Base-by-base conservation (phyloP, 1,140 invertebrate species). In the Microplitis demolitor region DNA sequence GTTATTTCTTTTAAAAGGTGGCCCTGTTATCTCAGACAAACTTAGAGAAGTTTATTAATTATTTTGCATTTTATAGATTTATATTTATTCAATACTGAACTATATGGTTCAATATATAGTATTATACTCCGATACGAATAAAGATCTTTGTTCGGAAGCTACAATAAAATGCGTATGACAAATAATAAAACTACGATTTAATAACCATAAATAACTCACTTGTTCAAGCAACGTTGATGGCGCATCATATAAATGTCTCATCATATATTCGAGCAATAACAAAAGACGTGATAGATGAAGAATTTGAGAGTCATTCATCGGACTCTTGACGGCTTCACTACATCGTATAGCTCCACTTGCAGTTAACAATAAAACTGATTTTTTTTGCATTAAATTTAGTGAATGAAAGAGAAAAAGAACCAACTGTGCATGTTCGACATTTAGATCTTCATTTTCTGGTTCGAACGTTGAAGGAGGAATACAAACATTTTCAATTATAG, bases 331-430 rank as follows among this genome's bases (percentile, higher is more conserved):
- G n/a, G 91, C 89, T 83, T 91, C 91, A 6, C 91, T 90, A 76
- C 91, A 92, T 72, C 90, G 86, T 60, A 92, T 90, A 14, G 92
- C 90, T 3, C 91, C 91, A 76, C 90, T 90, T 4, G 93, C 92
- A 11, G 92, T 92, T 72, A 94, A 88, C 8, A 98, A 88, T n/a
- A 98, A 86, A 0, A 99, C 94, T 3, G 93, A 93, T 86, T 98
- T 98, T 84, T 98, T 98, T 85, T 98, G 96, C 95, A 98, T 98
- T 34, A 98, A 87, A 79, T 96, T 97, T 34, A 98, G 85, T 3
- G 95, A 96, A 85, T 98, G 97, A 83, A 98, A 98, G 1, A 98
- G 87, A 83, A 98, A 98, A 0, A 99, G 89, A 73, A 99, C 86
- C 8, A 98, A 87, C 82, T 98, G 97, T 0, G 96, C 93, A 87